A percentile compares a stretch with the other conserved stretches of the same genome.
These are phyloP conservation scores for Malthinus seriepunctatus DNA, from an alignment of 2,888 invertebrate species.

Conservation along the genomic window DNA sequence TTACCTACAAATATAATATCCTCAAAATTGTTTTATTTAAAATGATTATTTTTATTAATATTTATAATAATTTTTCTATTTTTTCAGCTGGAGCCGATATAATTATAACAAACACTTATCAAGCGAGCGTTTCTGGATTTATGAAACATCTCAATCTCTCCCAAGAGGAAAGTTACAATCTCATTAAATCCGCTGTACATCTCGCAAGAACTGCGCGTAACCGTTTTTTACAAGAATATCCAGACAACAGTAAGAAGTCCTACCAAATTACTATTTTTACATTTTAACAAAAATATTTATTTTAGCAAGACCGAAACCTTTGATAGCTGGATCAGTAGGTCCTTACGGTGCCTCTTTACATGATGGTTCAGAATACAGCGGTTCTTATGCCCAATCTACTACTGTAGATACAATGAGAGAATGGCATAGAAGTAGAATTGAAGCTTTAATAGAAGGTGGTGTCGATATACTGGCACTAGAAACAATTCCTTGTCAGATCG, in stretches of 20 bases:
- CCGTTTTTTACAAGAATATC: slow-evolving; percentile 59
- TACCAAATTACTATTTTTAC: neutral
- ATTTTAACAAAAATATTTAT: slow-evolving; percentile 5
- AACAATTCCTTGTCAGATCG: slow-evolving; percentile 84
- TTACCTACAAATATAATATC: too few relatives aligned
- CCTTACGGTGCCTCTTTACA: slow-evolving; percentile 90
- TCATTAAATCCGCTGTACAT: slow-evolving; percentile 74
- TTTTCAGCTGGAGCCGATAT: slow-evolving; percentile 82
- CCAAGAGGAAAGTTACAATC: slow-evolving; percentile 67
- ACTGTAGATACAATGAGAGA: slow-evolving; percentile 66
- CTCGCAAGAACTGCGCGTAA: slow-evolving; percentile 74
- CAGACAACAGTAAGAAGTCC: slow-evolving; percentile 35
- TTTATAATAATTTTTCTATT: slow-evolving; percentile 37
- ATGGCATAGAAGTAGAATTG: slow-evolving; percentile 85
- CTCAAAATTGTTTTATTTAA: too few relatives aligned
- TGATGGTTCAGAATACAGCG: slow-evolving; percentile 94
- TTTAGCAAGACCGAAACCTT: slow-evolving; percentile 53
- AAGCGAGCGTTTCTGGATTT: slow-evolving; percentile 80
- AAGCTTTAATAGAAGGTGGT: slow-evolving; percentile 77
- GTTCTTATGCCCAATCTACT: slow-evolving; percentile 73
- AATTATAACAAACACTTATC: slow-evolving; percentile 88
- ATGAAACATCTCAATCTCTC: slow-evolving; percentile 71
- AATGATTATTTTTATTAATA: neutral
- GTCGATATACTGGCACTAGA: slow-evolving; percentile 88
- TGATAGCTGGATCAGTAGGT: slow-evolving; percentile 88